Base-by-base conservation (phyloP, 2,888 invertebrate genomes). In the Cheilosia vulpina region DNA sequence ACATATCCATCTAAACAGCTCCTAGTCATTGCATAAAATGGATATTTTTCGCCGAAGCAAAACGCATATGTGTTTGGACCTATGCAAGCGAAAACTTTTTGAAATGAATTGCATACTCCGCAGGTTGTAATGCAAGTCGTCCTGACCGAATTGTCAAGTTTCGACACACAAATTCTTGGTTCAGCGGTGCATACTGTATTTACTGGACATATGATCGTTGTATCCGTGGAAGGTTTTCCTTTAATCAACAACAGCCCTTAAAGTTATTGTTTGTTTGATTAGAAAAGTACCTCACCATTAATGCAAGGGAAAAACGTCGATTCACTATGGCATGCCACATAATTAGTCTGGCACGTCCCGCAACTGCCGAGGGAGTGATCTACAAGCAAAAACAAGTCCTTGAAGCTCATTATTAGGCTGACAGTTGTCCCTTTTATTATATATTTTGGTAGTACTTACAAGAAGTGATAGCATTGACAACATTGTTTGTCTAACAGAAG, bases 41-140 rank as follows among this genome's bases (percentile, higher is more conserved):
- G 90, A 7, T 63, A 78, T 0, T 66, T 69, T 34, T 88, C 89
- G 9, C 91, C 91, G 66, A 90, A 91, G 71, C 91, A 91, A 57
- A 91, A 90, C 1, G 88, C 88, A 75, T 91, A 91, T 5, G 89
- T 89, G 13, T 79, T 88, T 11, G 88, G 87, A 0, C 90, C 89
- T 5, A 90, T 89, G 65, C 91, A 91, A 15, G 91, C 88, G 62
- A 91, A 91, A 0, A 88, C 87, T 17, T 89, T 87, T 45, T 89
- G 88, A 55, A 65, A 58, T 6, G 82, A 87, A 62, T 88, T 88
- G 72, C 89, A 89, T 6, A 88, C 62, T 0, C 85, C 88, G 52
- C 89, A 89, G 6, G 69, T 34, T 41, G 63, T 80, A 2, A 55
- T 27, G 38, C 84, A 85, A 4, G 45, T 11, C 11, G 55, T 53